Evolutionary conservation across 2,888 invertebrate genomes (phyloP), one percentile per base, ranked within the genome.

Genomic region (Dascillus cervinus): DNA sequence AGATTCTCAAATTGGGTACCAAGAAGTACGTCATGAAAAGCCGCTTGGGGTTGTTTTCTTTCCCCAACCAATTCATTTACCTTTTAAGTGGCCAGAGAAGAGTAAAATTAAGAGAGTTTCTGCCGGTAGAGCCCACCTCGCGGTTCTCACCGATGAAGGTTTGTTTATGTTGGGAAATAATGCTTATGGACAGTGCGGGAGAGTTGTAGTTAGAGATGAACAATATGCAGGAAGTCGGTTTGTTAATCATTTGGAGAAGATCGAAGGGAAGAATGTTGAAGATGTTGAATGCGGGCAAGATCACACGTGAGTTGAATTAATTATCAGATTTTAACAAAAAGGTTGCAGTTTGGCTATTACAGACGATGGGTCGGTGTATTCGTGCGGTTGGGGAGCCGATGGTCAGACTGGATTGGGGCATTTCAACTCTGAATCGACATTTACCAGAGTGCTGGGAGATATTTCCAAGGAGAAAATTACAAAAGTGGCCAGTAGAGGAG

Each of bases 301-400:
- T 70, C 91, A 94, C 56, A 86, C 82, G 73, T 82, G 66, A 45
- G 4, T 17, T 17, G 4, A 6, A 6, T 17, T 17, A 17, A 17
- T 17, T 4, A 6, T 6, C 8, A 8, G 17, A 8, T 17, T 17
- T 17, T 17, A 17, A 17, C 17, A 17, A 6, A 6, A 17, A 17
- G 4, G 17, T 17, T 17, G 17, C 17, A 83, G 83, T 55, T 58
- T 90, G 47, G 79, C 90, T 47, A 54, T 95, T 41, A 87, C 86
- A 40, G 75, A 79, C 52, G 67, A 72, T 11, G 95, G 96, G 1
- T 71, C 76, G 48, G 83, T 96, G 3, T 92, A 77, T 55, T 74
- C 85, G 0, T 95, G 90, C 63, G 96, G 97, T 0, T 88, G 91
- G 82, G 88, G 94, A 14, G 84, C 90, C 1, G 95, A 96, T 64